These are phyloP conservation scores for Eristalinus sepulchralis DNA, from an alignment of 2,888 invertebrate species.

Conservation along the genomic window DNA sequence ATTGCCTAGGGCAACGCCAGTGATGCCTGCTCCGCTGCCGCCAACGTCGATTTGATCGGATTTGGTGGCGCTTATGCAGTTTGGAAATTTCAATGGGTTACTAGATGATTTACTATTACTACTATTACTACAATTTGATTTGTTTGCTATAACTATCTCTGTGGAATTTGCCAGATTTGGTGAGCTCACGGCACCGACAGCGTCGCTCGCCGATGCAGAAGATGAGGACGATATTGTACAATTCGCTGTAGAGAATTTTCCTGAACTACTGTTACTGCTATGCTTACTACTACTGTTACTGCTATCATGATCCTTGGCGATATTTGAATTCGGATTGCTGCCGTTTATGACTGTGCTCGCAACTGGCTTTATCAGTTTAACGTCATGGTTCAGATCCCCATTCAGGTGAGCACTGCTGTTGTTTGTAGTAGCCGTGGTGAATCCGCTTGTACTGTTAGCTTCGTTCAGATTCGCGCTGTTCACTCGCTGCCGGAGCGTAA, in stretches of 20 bases:
- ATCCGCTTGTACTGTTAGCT: conserved; percentile 70
- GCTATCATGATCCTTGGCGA: conserved; percentile 68
- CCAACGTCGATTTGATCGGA: conserved; percentile 77
- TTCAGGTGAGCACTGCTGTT: conserved; percentile 74
- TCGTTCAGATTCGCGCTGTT: conserved; percentile 76
- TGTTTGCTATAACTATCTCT: conserved; percentile 65
- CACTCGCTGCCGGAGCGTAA: conserved; percentile 79
- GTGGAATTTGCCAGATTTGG: conserved; percentile 51
- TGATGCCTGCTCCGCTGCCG: conserved; percentile 66
- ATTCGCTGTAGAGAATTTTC: conserved; percentile 81
- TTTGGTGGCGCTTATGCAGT: conserved; percentile 79
- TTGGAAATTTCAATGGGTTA: conserved; percentile 78
- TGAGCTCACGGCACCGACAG: conserved; percentile 34
- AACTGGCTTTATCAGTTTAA: conserved; percentile 79
- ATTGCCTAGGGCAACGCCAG: conserved; percentile 35
- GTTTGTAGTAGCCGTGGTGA: conserved; percentile 51
- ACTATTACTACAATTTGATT: conserved; percentile 77
- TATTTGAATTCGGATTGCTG: conserved; percentile 53
- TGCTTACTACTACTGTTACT: conserved; percentile 78
- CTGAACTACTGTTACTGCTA: conserved; percentile 78
- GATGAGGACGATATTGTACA: conserved; percentile 81
- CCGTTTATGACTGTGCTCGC: conserved; percentile 73
- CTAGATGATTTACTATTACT: conserved; percentile 76
- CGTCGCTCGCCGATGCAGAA: conserved; percentile 73
- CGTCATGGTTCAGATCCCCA: conserved; percentile 78